Percentiles rank a stretch among this genome's conserved stretches.
Evolutionary conservation across 2,113 vertebrate species (phyloP).

Genomic region (Erythrocercus mccallii): DNA sequence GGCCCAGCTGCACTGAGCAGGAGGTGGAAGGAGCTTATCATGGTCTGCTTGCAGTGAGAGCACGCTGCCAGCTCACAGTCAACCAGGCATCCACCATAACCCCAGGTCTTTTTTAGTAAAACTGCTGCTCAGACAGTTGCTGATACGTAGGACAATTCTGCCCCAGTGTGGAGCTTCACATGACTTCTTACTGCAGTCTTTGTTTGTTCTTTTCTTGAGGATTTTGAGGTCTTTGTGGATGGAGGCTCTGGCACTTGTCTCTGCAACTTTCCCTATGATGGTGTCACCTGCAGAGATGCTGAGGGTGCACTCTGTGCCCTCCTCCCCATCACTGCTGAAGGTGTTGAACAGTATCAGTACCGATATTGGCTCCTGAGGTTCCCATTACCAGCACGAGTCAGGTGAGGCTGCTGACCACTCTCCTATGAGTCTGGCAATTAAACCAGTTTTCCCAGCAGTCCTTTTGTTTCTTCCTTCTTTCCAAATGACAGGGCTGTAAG

Average conservation of each 20-base stretch:
- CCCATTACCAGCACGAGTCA: background rate
- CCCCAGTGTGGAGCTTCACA: background rate
- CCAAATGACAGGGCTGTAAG: background rate
- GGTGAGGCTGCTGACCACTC: background rate
- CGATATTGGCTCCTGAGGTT: background rate
- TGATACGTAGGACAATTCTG: background rate
- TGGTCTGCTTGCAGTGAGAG: background rate
- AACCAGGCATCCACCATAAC: background rate
- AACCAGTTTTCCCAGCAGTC: background rate
- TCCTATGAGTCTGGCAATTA: background rate
- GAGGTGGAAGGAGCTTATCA: background rate
- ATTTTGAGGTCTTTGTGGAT: background rate
- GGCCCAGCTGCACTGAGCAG: background rate
- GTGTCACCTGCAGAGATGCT: background rate
- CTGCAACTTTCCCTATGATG: background rate
- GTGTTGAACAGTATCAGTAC: background rate
- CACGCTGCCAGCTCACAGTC: background rate
- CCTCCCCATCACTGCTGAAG: background rate
- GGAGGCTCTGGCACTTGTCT: background rate
- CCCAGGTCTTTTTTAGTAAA: background rate
- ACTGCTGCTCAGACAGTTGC: background rate
- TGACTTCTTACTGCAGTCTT: background rate
- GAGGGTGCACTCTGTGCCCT: background rate
- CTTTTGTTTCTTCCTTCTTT: background rate
- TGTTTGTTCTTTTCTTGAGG: background rate